phyloP scores from a whole-genome alignment of 2,888 invertebrate species.

The Geophilus truncorum region DNA sequence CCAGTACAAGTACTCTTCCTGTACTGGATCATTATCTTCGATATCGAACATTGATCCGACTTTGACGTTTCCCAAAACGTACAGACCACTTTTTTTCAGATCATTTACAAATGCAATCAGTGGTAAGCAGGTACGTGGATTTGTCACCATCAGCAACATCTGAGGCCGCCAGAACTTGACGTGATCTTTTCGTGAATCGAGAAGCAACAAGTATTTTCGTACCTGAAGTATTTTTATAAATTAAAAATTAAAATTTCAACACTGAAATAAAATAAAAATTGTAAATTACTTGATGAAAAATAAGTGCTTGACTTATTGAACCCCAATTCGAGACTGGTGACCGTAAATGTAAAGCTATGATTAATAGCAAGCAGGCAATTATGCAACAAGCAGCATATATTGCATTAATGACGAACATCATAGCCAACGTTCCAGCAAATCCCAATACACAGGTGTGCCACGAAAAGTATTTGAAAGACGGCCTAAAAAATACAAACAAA shows the following conservation, averaged over 20 bases:
- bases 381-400: slow-evolving; percentile 85
- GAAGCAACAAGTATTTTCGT: slow-evolving; percentile 87
- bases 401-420: slow-evolving; percentile 93
- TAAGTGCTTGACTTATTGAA: slow-evolving; percentile 96
- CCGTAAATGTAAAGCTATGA: slow-evolving; percentile 76
- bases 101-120: slow-evolving; percentile 97
- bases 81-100: slow-evolving; percentile 83
- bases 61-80: slow-evolving; percentile 80
- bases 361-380: slow-evolving; percentile 73
- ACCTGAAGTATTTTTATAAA: slow-evolving; percentile 59
- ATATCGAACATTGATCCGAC: slow-evolving; percentile 52
- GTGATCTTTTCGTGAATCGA: slow-evolving; percentile 95
- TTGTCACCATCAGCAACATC: slow-evolving; percentile 84
- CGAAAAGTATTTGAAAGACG: slow-evolving; percentile 92
- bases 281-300: slow-evolving; percentile 82
- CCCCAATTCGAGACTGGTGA: slow-evolving; percentile 92
- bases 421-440: slow-evolving; percentile 73
- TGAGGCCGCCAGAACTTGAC: slow-evolving; percentile 99
- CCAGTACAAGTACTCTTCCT: slow-evolving; percentile 81
- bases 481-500: slow-evolving; percentile 57
- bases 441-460: slow-evolving; percentile 89
- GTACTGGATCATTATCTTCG: slow-evolving; percentile 61
- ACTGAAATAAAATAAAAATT: neutral
- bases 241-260: neutral
- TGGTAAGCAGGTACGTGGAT: slow-evolving; percentile 83